These are phyloP conservation scores for Uria lomvia DNA, from an alignment of 2,113 vertebrate genomes.

Conservation along the genomic window DNA sequence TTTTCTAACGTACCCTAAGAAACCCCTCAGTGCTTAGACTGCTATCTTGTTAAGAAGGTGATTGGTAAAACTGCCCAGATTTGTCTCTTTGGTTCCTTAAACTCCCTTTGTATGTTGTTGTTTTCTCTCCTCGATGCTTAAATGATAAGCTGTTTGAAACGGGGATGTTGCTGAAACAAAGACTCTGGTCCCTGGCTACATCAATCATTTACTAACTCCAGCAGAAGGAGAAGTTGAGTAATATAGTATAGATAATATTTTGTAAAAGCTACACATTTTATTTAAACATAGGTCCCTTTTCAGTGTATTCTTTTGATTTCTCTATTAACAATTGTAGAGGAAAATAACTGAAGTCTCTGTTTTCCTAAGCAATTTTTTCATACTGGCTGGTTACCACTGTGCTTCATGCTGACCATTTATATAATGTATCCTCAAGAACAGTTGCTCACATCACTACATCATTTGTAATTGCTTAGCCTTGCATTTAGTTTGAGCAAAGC, in stretches of 20 bases:
- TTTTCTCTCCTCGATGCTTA: background rate
- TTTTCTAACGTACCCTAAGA: background rate
- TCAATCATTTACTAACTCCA: background rate
- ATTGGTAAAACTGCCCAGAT: background rate
- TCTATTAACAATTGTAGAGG: background rate
- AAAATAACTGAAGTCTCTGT: background rate
- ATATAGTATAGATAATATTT: background rate
- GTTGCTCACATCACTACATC: background rate
- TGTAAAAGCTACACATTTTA: background rate
- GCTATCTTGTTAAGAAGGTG: background rate
- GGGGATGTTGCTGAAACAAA: background rate
- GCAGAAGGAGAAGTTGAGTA: background rate
- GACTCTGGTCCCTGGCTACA: background rate
- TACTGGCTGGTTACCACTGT: background rate
- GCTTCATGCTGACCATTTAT: background rate
- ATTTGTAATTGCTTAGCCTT: slow-evolving; percentile 9
- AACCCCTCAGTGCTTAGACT: background rate
- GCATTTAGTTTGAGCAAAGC: background rate
- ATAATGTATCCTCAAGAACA: background rate
- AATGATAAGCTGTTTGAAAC: background rate
- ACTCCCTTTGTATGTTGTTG: background rate
- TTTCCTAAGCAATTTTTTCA: background rate
- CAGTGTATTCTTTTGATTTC: background rate
- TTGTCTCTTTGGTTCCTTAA: background rate
- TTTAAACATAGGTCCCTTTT: background rate